phyloP scores from a whole-genome alignment of 2,113 vertebrate species.

The Fukomys damarensis region DNA sequence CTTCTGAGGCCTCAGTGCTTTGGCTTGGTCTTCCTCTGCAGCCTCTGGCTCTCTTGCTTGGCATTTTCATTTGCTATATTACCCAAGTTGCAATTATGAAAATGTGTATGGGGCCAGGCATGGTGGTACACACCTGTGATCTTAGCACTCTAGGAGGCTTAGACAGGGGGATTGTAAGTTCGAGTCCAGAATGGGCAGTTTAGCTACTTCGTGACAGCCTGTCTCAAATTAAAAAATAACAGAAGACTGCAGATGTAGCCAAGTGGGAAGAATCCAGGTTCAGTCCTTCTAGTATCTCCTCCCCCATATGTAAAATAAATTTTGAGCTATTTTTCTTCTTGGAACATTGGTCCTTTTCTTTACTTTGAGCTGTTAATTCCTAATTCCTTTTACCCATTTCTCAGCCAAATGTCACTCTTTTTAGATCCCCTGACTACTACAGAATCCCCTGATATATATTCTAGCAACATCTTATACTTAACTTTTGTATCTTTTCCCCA shows the following conservation, averaged over 20 bases:
- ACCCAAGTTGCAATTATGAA: not conserved
- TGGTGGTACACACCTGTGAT: not conserved
- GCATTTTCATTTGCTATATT: not conserved
- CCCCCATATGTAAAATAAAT: not conserved
- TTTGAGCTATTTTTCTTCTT: not conserved
- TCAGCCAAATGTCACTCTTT: not conserved
- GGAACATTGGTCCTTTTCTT: not conserved
- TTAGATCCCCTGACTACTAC: not conserved
- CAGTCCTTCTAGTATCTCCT: not conserved
- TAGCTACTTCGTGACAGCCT: not conserved
- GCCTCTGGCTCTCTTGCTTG: not conserved
- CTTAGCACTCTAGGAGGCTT: not conserved
- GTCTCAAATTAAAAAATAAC: not conserved
- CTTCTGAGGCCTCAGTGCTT: not conserved
- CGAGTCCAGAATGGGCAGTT: not conserved
- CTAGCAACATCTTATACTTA: not conserved
- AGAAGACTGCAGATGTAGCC: not conserved
- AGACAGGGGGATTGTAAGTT: not conserved
- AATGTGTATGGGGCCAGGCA: not conserved
- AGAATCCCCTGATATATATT: not conserved
- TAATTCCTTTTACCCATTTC: not conserved
- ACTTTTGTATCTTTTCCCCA: not conserved
- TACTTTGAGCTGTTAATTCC: not conserved
- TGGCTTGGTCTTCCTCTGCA: not conserved
- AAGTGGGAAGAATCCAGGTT: not conserved